Conservation (phyloP, 2,888 invertebrate species). For the Drosophila colorata region DNA sequence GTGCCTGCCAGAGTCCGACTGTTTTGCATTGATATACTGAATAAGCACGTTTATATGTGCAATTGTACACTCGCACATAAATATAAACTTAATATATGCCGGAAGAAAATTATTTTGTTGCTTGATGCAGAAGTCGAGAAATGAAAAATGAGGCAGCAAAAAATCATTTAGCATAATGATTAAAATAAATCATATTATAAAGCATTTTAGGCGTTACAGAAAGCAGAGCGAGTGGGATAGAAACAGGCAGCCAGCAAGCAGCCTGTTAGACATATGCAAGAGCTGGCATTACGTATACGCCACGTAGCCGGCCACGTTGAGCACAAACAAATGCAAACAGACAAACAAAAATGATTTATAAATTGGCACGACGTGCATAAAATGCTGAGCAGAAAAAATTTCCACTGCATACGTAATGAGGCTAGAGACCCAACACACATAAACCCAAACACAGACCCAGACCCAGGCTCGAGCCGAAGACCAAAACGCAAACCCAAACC, state of each 20-base stretch:
- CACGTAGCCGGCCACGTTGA: constrained; percentile 66
- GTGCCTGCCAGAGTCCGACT: neutral
- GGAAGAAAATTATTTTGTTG: constrained; percentile 58
- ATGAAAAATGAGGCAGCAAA: constrained; percentile 63
- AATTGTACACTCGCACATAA: constrained; percentile 29
- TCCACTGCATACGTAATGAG: constrained; percentile 78
- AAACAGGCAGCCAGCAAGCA: constrained; percentile 10
- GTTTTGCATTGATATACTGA: constrained; percentile 15
- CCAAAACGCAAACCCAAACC: neutral
- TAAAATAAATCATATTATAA: constrained; percentile 77
- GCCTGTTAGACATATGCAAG: constrained; percentile 27
- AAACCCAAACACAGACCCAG: constrained; percentile 26
- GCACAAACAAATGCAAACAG: constrained; percentile 70
- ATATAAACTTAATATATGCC: constrained; percentile 38
- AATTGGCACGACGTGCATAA: constrained; percentile 83
- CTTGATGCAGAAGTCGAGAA: constrained; percentile 31
- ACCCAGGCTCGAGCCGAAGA: neutral
- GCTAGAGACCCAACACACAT: constrained; percentile 51
- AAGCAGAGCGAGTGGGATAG: constrained; percentile 6
- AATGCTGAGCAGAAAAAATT: constrained; percentile 78
- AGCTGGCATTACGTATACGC: constrained; percentile 66
- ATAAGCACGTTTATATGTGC: constrained; percentile 3
- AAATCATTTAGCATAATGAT: constrained; percentile 81
- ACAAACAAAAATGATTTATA: constrained; percentile 83
- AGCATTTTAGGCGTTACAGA: constrained; percentile 39